Evolutionary conservation across 2,888 invertebrate genomes (phyloP).

Genomic region (Plebejus argus): DNA sequence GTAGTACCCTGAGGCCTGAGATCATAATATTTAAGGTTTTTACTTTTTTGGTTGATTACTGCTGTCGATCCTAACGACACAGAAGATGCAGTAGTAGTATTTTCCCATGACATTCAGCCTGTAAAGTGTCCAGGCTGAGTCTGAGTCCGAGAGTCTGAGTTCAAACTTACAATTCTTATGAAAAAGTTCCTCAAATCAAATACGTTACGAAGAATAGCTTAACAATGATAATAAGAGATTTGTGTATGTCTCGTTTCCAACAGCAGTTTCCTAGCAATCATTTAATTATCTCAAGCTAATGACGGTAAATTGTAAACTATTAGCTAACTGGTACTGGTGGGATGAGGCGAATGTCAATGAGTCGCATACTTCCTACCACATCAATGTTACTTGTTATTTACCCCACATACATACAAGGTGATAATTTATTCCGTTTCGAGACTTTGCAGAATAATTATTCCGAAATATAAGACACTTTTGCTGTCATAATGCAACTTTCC

Average conservation of each 20-base stretch:
- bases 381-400: slow-evolving; percentile 16
- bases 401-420: not conserved
- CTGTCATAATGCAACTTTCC: too few species aligned
- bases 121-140: too few species aligned
- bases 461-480: too few species aligned
- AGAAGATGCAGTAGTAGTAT: too few species aligned
- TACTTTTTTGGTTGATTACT: too few species aligned
- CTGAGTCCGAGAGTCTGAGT: too few species aligned
- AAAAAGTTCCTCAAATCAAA: too few species aligned
- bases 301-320: slow-evolving; percentile 25
- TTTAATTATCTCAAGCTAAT: slow-evolving; percentile 20
- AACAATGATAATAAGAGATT: not conserved
- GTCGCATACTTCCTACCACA: slow-evolving; percentile 12
- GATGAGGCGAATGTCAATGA: slow-evolving; percentile 28
- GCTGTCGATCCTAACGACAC: too few species aligned
- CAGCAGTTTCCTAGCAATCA: not conserved
- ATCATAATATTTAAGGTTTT: too few species aligned
- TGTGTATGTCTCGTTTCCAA: not conserved
- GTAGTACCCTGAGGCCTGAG: too few species aligned
- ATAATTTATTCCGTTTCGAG: not conserved
- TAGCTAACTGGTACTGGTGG: not conserved
- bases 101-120: too few species aligned
- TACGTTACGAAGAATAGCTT: not conserved
- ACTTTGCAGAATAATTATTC: not conserved
- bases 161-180: too few species aligned